Evolutionary conservation across 2,888 invertebrate genomes (phyloP).

Genomic region (Drosophila buzzatii): DNA sequence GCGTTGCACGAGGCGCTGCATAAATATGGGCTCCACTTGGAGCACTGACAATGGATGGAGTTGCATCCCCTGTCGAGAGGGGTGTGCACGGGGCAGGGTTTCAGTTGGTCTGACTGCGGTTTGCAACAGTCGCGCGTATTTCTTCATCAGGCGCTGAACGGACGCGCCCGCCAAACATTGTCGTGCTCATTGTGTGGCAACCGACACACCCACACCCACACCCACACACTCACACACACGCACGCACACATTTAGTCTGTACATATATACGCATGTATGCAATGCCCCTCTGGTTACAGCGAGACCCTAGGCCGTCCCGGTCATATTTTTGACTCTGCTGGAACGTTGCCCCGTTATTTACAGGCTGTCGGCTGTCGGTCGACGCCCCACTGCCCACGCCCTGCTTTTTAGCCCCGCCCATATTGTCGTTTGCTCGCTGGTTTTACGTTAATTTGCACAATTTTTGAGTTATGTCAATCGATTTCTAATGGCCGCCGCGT

Average conservation of each 20-base stretch:
- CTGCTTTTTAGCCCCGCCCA: constrained; percentile 42
- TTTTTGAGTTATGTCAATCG: constrained; percentile 82
- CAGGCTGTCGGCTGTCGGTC: constrained; percentile 42
- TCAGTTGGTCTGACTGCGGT: constrained; percentile 61
- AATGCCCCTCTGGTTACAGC: constrained; percentile 6
- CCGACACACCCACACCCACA: background rate
- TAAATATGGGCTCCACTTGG: constrained; percentile 55
- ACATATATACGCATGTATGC: constrained; percentile 25
- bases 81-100: background rate
- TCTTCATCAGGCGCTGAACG: constrained; percentile 62
- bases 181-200: constrained; percentile 34
- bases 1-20: constrained; percentile 56
- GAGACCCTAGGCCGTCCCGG: constrained; percentile 24
- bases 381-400: background rate
- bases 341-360: constrained; percentile 59
- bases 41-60: background rate
- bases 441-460: constrained; percentile 81
- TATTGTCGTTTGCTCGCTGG: constrained; percentile 73
- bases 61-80: background rate
- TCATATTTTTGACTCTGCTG: constrained; percentile 59
- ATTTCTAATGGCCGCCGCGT: constrained; percentile 77
- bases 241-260: constrained; percentile 2
- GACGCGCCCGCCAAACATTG: constrained; percentile 62
- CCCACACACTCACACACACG: background rate
- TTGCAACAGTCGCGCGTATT: constrained; percentile 71